Evolutionary conservation across 2,113 vertebrate genomes (phyloP).

Genomic region (Catharus minimus): DNA sequence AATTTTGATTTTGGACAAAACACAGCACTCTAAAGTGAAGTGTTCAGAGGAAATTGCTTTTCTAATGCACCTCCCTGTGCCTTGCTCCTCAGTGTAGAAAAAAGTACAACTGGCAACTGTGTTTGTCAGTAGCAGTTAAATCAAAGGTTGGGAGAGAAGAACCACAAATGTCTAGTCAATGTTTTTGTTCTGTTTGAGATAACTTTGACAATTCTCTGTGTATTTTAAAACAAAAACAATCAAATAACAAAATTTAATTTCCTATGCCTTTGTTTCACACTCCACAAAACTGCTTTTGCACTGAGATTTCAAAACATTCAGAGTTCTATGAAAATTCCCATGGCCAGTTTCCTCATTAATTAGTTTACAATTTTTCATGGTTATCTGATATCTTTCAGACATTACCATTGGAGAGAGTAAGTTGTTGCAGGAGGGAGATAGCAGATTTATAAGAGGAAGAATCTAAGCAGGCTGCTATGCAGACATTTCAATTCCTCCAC

Average conservation of each 20-base stretch:
- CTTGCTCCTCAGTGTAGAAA: background rate
- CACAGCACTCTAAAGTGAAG: background rate
- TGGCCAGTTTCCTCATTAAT: background rate
- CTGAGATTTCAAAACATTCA: background rate
- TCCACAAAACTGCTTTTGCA: background rate
- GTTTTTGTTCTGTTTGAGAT: background rate
- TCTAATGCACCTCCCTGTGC: background rate
- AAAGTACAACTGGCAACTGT: background rate
- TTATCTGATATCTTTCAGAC: background rate
- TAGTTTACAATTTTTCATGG: background rate
- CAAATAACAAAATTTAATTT: background rate
- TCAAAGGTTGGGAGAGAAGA: background rate
- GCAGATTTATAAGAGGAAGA: background rate
- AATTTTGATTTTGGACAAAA: background rate
- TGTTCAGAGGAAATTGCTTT: background rate
- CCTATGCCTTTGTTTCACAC: background rate
- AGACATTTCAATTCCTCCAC: background rate
- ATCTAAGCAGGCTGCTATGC: background rate
- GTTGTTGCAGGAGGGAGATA: background rate
- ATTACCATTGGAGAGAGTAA: background rate
- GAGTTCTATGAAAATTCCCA: background rate
- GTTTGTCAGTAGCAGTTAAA: background rate
- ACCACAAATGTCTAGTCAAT: background rate
- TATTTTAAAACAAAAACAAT: background rate
- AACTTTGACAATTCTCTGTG: background rate